phyloP scores from a whole-genome alignment of 2,888 invertebrate species.

The Lasioglossum villosulum region DNA sequence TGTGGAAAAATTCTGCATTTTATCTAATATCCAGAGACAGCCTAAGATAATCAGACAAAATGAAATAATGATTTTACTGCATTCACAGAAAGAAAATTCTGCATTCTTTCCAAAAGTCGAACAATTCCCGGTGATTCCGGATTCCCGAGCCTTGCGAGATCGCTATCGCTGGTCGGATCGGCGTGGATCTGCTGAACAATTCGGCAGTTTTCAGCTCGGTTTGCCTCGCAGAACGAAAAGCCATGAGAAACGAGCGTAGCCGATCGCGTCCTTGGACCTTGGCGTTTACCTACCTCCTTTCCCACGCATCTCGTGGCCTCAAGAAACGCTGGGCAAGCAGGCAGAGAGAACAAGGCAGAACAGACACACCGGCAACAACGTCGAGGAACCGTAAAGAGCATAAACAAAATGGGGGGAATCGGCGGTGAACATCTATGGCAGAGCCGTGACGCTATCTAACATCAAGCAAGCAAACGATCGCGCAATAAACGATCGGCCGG shows the following conservation, averaged over 20 bases:
- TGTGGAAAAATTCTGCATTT: not conserved
- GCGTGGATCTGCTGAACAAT: not conserved
- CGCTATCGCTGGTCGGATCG: not conserved
- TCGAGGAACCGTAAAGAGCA: not conserved
- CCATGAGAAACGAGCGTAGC: slow-evolving; percentile 14
- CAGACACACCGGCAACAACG: slow-evolving; percentile 12
- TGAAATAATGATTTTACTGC: too few species aligned
- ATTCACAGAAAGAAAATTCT: not conserved
- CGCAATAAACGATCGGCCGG: not conserved
- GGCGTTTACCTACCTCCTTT: slow-evolving; percentile 2
- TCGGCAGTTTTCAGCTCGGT: not conserved
- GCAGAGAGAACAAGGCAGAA: slow-evolving; percentile 1
- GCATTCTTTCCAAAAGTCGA: not conserved
- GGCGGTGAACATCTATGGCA: slow-evolving; percentile 15
- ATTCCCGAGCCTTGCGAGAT: not conserved
- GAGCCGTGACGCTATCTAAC: slow-evolving; percentile 7
- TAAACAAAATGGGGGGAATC: not conserved
- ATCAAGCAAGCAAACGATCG: slow-evolving; percentile 28
- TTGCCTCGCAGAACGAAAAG: not conserved
- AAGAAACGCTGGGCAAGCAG: not conserved
- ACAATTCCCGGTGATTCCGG: not conserved
- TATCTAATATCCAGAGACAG: too few species aligned
- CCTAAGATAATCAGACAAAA: too few species aligned
- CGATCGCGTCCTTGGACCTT: slow-evolving; percentile 17
- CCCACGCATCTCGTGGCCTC: slow-evolving; percentile 1